A percentile compares a stretch with the other conserved stretches of the same genome.
Evolutionary conservation across 2,797 vertebrate genomes (phyloP).

Genomic region (Pitangus sulphuratus): DNA sequence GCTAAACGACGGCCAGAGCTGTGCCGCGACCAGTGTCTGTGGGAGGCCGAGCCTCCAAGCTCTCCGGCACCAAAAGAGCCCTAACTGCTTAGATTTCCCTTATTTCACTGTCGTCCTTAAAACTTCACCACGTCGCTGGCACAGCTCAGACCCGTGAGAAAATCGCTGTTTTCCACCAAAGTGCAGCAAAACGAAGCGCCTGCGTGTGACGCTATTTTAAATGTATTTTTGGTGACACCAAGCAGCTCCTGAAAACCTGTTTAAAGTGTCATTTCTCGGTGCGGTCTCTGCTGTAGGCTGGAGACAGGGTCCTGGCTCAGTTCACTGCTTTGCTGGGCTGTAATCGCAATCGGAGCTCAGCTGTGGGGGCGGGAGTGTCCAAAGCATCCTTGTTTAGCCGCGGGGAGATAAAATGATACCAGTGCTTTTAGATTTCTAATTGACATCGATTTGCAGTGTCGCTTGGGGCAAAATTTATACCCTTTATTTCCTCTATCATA

Average conservation of each 20-base stretch:
- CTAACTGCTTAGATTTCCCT: not conserved
- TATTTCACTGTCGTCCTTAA: not conserved
- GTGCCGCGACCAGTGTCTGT: not conserved
- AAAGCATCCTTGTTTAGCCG: not conserved
- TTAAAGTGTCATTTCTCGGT: not conserved
- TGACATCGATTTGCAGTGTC: not conserved
- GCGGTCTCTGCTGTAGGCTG: not conserved
- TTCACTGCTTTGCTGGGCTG: not conserved
- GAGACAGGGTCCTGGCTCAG: not conserved
- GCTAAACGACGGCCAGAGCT: not conserved
- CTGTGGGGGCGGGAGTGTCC: not conserved
- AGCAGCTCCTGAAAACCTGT: not conserved
- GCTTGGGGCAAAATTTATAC: not conserved
- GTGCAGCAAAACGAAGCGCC: not conserved
- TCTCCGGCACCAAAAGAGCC: not conserved
- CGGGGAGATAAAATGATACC: not conserved
- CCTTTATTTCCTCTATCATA: rapidly evolving
- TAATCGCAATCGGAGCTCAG: not conserved
- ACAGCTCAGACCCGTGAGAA: not conserved
- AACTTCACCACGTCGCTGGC: not conserved
- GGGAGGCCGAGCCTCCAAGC: not conserved
- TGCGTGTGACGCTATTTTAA: not conserved
- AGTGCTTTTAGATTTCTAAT: not conserved
- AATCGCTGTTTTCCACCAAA: not conserved
- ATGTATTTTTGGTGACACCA: not conserved